These are phyloP conservation scores for Galaxias olidus DNA, from an alignment of 2,797 vertebrate species.

Conservation along the genomic window DNA sequence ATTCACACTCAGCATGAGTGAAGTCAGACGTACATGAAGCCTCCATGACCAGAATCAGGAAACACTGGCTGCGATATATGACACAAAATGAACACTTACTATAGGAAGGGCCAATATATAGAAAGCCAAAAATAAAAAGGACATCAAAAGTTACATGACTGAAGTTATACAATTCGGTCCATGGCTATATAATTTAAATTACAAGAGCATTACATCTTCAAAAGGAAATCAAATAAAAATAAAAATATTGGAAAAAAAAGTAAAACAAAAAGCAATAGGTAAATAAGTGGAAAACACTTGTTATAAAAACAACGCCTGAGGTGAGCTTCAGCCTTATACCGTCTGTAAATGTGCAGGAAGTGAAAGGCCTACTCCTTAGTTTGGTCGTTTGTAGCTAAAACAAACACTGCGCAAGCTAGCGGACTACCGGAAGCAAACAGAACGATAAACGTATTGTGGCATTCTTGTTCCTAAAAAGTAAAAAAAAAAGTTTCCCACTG, in stretches of 20 bases:
- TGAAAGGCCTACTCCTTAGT: constrained; percentile 28
- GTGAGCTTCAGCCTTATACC: constrained; percentile 83
- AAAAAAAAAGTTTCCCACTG: constrained; percentile 75
- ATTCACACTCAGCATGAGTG: constrained; percentile 51
- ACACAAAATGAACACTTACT: constrained; percentile 58
- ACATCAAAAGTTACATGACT: constrained; percentile 79
- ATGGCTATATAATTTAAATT: constrained; percentile 81
- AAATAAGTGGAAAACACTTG: constrained; percentile 26
- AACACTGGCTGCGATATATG: constrained; percentile 20
- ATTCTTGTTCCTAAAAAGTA: constrained; percentile 57
- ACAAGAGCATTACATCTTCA: constrained; percentile 63
- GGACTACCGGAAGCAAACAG: constrained; percentile 51
- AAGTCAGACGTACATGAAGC: constrained; percentile 33
- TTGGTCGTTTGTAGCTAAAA: constrained; percentile 53
- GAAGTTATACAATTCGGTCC: constrained; percentile 80
- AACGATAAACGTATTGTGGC: constrained; percentile 63
- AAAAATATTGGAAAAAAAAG: no score
- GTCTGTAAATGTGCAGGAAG: constrained; percentile 52
- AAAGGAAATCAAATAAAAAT: constrained; percentile 15
- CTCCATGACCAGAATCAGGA: constrained; percentile 29
- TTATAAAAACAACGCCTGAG: constrained; percentile 79
- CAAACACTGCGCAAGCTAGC: constrained; percentile 25
- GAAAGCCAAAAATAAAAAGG: constrained; percentile 38
- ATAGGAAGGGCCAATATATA: constrained; percentile 81
- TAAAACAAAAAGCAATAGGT: constrained; percentile 30